Conservation (phyloP, 2,113 vertebrate species). For the Leuciscus idus region DNA sequence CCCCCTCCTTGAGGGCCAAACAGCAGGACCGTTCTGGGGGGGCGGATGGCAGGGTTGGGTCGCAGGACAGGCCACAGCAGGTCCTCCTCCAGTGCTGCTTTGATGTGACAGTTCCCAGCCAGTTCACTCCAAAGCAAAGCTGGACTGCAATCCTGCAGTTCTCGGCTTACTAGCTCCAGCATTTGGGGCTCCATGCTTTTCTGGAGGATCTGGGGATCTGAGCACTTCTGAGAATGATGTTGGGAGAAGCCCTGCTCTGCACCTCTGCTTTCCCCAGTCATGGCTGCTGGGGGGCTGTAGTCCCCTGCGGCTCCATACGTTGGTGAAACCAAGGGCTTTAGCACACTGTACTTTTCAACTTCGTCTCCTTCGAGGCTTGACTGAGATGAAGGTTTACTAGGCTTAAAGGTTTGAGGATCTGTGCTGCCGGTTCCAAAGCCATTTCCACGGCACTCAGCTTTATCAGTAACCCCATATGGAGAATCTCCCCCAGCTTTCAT, state of each 20-base stretch:
- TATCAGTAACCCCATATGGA: conserved; percentile 81
- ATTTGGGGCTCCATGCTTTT: conserved; percentile 83
- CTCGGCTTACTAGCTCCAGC: conserved; percentile 85
- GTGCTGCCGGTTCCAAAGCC: conserved; percentile 74
- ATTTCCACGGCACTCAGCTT: conserved; percentile 84
- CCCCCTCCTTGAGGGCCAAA: conserved; percentile 91
- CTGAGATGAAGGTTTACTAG: conserved; percentile 81
- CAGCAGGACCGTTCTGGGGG: conserved; percentile 84
- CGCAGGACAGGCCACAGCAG: conserved; percentile 91
- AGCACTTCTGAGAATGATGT: conserved; percentile 72
- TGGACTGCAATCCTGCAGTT: conserved; percentile 86
- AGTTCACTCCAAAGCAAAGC: conserved; percentile 90
- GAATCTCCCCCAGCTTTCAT: conserved; percentile 80
- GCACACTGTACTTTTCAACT: conserved; percentile 71
- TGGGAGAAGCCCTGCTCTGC: conserved; percentile 72
- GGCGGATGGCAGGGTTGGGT: conserved; percentile 70
- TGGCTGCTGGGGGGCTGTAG: conserved; percentile 80
- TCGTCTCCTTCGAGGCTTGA: conserved; percentile 66
- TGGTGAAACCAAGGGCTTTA: conserved; percentile 83
- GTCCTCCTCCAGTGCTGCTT: conserved; percentile 91
- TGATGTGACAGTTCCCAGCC: conserved; percentile 84
- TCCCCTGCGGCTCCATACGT: conserved; percentile 78
- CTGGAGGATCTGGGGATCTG: conserved; percentile 65
- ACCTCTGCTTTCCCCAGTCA: conserved; percentile 78
- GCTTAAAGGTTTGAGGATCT: conserved; percentile 80